phyloP scores from a whole-genome alignment of 1,140 invertebrate species.

The Tetramorium simillimum region DNA sequence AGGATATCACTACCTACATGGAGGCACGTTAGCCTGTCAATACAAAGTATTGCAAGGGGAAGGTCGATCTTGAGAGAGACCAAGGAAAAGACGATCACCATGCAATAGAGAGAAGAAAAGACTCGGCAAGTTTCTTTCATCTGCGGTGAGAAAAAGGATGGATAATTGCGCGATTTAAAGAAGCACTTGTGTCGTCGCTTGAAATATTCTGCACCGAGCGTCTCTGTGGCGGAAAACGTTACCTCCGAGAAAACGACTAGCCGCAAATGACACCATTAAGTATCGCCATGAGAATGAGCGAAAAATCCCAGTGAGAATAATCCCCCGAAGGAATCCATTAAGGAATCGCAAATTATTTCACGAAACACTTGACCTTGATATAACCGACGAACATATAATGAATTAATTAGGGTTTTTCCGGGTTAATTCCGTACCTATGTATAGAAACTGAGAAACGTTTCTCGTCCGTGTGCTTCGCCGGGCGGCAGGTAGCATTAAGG shows the following conservation, averaged over 20 bases:
- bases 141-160: background rate
- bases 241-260: background rate
- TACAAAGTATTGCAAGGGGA: background rate
- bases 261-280: background rate
- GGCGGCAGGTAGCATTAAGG: slow-evolving; percentile 35
- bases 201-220: slow-evolving; percentile 6
- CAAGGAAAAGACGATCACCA: background rate
- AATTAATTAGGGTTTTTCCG: slow-evolving; percentile 52
- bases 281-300: background rate
- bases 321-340: background rate
- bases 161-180: slow-evolving; percentile 18
- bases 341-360: slow-evolving; percentile 14
- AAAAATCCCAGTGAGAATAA: background rate
- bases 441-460: slow-evolving; percentile 49
- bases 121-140: slow-evolving; percentile 3
- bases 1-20: background rate
- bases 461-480: background rate
- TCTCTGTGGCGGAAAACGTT: background rate
- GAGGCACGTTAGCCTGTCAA: background rate
- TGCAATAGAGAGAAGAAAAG: background rate
- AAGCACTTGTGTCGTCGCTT: slow-evolving; percentile 12
- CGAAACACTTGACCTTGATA: background rate
- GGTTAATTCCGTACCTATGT: slow-evolving; percentile 18
- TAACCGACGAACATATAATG: background rate
- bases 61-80: background rate